Percentiles rank a stretch among this genome's conserved stretches.
Evolutionary conservation across 2,888 invertebrate genomes (phyloP).

Genomic region (Cheilosia impressa): DNA sequence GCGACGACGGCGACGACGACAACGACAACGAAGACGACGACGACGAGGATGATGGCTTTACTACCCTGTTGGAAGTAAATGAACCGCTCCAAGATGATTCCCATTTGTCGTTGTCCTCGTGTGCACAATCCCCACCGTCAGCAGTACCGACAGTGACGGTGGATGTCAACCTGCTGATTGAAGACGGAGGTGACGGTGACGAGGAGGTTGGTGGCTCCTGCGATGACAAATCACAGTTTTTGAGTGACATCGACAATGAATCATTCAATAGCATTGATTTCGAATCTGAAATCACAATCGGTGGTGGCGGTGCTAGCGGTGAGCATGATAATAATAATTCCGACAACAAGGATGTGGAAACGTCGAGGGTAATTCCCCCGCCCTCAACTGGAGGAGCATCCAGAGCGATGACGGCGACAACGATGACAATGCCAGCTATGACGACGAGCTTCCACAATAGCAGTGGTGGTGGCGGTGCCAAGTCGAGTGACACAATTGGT

Average conservation of each 20-base stretch:
- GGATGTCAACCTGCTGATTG: conserved; percentile 79
- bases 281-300: conserved; percentile 83
- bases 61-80: conserved; percentile 82
- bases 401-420: conserved; percentile 35
- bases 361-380: conserved; percentile 67
- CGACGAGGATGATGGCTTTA: conserved; percentile 81
- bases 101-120: conserved; percentile 77
- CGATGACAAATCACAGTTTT: conserved; percentile 83
- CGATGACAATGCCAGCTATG: conserved; percentile 39
- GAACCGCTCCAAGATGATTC: conserved; percentile 79
- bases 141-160: conserved; percentile 57
- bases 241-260: conserved; percentile 84
- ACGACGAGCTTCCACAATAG: conserved; percentile 35
- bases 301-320: conserved; percentile 76
- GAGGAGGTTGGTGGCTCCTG: conserved; percentile 66
- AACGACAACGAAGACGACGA: conserved; percentile 76
- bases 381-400: conserved; percentile 64
- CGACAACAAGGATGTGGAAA: conserved; percentile 74
- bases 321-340: conserved; percentile 75
- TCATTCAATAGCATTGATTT: conserved; percentile 84
- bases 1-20: conserved; percentile 72
- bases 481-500: conserved; percentile 81
- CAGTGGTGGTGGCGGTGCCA: conserved; percentile 30
- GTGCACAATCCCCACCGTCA: conserved; percentile 30
- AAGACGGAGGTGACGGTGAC: conserved; percentile 64